Percentiles rank a stretch among this genome's conserved stretches.
Evolutionary conservation across 2,797 vertebrate genomes (phyloP).

Genomic region (Diplodus puntazzo): DNA sequence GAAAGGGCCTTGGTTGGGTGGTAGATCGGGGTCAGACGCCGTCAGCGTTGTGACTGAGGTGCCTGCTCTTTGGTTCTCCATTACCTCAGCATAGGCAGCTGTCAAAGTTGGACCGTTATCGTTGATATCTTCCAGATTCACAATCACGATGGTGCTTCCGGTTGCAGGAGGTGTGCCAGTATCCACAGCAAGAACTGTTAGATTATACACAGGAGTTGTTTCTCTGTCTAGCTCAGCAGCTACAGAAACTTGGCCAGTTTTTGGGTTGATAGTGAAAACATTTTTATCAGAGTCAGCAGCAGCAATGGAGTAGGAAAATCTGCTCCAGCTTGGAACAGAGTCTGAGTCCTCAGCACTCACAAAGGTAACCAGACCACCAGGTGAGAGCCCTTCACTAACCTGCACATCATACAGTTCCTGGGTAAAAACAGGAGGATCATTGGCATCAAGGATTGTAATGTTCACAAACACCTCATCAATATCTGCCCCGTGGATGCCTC

Average conservation of each 20-base stretch:
- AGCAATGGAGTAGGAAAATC: conserved; percentile 95
- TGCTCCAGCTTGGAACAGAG: conserved; percentile 97
- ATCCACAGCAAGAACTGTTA: conserved; percentile 93
- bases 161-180: conserved; percentile 93
- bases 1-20: conserved; percentile 97
- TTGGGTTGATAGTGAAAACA: conserved; percentile 94
- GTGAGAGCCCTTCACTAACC: conserved; percentile 93
- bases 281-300: conserved; percentile 88
- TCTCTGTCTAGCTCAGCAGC: conserved; percentile 94
- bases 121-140: conserved; percentile 96
- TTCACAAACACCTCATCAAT: conserved; percentile 97
- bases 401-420: conserved; percentile 90
- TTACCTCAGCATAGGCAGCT: conserved; percentile 89
- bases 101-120: conserved; percentile 95
- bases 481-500: conserved; percentile 94
- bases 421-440: conserved; percentile 96
- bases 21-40: conserved; percentile 92
- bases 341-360: conserved; percentile 97
- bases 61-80: conserved; percentile 94
- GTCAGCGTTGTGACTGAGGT: conserved; percentile 90
- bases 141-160: conserved; percentile 91
- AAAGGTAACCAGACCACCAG: conserved; percentile 94
- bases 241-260: conserved; percentile 96
- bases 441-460: conserved; percentile 95
- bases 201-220: conserved; percentile 91